phyloP scores from a whole-genome alignment of 2,888 invertebrate genomes.

The Eretmocerus hayati region DNA sequence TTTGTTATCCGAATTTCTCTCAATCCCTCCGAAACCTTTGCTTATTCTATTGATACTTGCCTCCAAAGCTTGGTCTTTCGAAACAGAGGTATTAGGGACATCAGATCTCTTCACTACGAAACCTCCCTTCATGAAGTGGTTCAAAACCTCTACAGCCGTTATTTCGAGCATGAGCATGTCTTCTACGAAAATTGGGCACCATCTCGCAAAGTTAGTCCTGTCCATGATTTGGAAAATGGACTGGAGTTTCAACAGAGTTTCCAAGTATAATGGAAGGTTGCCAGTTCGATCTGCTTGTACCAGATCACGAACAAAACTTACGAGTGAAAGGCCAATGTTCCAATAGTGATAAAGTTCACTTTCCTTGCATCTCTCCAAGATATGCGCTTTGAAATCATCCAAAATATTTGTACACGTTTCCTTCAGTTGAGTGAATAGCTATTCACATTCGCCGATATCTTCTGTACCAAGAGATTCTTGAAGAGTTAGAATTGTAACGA shows the following conservation, averaged over 20 bases:
- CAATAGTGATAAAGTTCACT: too few relatives aligned
- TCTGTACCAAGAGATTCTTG: neutral
- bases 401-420: too few relatives aligned
- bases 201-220: neutral
- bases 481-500: neutral
- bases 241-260: neutral
- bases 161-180: neutral
- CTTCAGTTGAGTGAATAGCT: neutral
- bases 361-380: slow-evolving; percentile 2
- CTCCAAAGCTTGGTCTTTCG: slow-evolving; percentile 11
- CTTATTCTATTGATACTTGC: neutral
- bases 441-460: neutral
- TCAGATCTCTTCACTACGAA: slow-evolving; percentile 8
- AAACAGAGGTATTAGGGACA: slow-evolving; percentile 6
- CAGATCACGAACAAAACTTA: slow-evolving; percentile 2
- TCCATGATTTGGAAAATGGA: neutral
- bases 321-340: slow-evolving; percentile 6
- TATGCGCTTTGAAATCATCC: too few relatives aligned
- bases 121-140: neutral
- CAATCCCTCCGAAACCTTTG: slow-evolving; percentile 4
- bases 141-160: neutral
- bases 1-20: slow-evolving; percentile 5
- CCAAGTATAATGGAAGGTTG: slow-evolving; percentile 5
- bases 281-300: slow-evolving; percentile 6
- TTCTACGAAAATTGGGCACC: neutral